Percentiles rank a stretch among this genome's conserved stretches.
These are phyloP conservation scores for Lepilemur septentrionalis DNA, from an alignment of 2,797 vertebrate species.

Conservation along the genomic window DNA sequence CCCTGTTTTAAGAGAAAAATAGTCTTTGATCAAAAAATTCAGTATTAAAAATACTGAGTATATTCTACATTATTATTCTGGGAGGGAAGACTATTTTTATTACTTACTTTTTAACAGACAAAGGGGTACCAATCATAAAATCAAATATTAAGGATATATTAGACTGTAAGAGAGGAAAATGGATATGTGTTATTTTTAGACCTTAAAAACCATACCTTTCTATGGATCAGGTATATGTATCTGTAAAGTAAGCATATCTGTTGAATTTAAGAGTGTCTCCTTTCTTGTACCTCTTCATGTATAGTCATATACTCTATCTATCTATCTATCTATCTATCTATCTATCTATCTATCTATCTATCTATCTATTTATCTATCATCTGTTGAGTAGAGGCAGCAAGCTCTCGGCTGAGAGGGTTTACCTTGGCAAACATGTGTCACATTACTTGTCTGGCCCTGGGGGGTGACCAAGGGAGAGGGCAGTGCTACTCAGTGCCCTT, in stretches of 20 bases:
- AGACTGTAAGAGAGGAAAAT: neutral
- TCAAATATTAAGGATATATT: neutral
- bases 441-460: neutral
- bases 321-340: neutral
- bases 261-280: neutral
- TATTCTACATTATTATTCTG: slow-evolving; percentile 20
- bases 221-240: neutral
- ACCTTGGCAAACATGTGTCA: neutral
- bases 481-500: neutral
- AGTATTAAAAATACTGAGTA: neutral
- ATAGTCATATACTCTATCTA: neutral
- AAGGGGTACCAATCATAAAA: neutral
- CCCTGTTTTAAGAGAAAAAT: slow-evolving; percentile 1
- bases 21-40: neutral
- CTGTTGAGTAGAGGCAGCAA: neutral
- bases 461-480: neutral
- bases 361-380: neutral
- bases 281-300: neutral
- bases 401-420: neutral
- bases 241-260: neutral
- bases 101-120: neutral
- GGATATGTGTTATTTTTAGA: neutral
- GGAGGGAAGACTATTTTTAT: neutral
- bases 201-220: neutral
- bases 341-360: neutral